Conservation (phyloP, 2,113 vertebrate species). For the Amblyopsis rosae region DNA sequence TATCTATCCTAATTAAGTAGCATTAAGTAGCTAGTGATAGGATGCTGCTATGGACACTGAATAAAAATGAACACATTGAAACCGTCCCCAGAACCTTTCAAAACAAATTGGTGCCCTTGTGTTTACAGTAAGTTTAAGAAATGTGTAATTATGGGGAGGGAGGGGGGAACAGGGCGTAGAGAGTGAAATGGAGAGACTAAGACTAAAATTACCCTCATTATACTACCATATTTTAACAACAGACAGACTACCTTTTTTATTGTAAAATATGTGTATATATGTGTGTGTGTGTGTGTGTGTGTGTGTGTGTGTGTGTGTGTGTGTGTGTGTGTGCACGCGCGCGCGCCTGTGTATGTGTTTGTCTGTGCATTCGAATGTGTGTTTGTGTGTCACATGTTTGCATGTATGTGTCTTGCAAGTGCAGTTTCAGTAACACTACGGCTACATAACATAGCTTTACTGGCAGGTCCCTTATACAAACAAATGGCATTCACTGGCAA, state of each 20-base stretch:
- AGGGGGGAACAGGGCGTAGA: constrained; percentile 11
- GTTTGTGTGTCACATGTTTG: background rate
- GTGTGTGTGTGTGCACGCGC: background rate
- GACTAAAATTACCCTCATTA: constrained; percentile 60
- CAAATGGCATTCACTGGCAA: constrained; percentile 61
- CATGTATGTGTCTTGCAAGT: constrained; percentile 28
- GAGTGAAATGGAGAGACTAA: constrained; percentile 48
- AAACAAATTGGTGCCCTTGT: too few relatives aligned
- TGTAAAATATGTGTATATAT: background rate
- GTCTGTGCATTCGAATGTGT: constrained; percentile 11
- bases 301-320: background rate
- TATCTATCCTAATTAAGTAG: too few relatives aligned
- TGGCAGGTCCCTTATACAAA: constrained; percentile 70
- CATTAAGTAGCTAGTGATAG: too few relatives aligned
- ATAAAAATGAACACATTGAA: too few relatives aligned
- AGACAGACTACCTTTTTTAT: constrained; percentile 43
- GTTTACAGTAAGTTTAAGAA: constrained; percentile 27
- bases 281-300: constrained; percentile 6
- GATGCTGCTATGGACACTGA: too few relatives aligned
- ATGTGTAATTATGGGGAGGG: constrained; percentile 10
- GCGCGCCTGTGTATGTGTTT: constrained; percentile 14
- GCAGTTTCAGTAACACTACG: constrained; percentile 37
- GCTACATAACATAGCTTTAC: constrained; percentile 51
- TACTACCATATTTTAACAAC: constrained; percentile 48
- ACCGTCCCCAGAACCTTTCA: too few relatives aligned